Evolutionary conservation across 30 jellyfish, hydroid and myxozoan species (phyloP), one percentile per base, ranked within the genome.

Genomic region (Chrysaora quinquecirrha): DNA sequence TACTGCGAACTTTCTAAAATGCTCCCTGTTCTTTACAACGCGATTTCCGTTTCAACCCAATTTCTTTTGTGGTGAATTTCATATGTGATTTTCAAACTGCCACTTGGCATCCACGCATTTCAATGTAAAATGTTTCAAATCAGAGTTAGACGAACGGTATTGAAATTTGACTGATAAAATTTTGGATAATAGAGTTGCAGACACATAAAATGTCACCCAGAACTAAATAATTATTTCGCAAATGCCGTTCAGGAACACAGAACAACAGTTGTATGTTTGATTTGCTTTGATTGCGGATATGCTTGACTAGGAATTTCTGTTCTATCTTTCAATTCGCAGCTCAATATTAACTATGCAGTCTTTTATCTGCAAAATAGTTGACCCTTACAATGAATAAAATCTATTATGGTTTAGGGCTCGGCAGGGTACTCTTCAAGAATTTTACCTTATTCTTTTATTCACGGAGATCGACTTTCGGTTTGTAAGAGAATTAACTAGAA

Each of bases 341-440:
- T 82, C 60, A 69, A 82, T 82, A 82, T 82, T 60, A 46, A 52
- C 68, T 20, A 52, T 16, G 4, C 29, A 52, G 68, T 4, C 68
- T 52, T n/a, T 52, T 52, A 16, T 52, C 29, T 82, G 92, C 92
- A 70, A 30, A 66, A 62, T 69, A 82, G 92, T 75, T 82, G 92
- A 76, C 79, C 63, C 73, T 54, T 75, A 58, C 38, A 69, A 62
- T 48, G 92, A 68, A 82, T 82, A 68, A 64, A 70, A 82, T 48
- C 92, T 82, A 68, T 82, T 82, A 82, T 82, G 92, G 85, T 82
- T 47, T 85, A 68, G 30, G 56, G 70, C 92, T 4, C 92, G 92
- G 75, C 85, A 82, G 85, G 92, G 86, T 23, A 47, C 92, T 82
- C 78, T 34, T 62, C 80, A 71, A 82, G 92, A 82, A 82, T 82